A percentile compares a stretch with the other conserved stretches of the same genome.
Conservation (phyloP, 2,888 invertebrate genomes). For the Meteorus cinctellus region DNA sequence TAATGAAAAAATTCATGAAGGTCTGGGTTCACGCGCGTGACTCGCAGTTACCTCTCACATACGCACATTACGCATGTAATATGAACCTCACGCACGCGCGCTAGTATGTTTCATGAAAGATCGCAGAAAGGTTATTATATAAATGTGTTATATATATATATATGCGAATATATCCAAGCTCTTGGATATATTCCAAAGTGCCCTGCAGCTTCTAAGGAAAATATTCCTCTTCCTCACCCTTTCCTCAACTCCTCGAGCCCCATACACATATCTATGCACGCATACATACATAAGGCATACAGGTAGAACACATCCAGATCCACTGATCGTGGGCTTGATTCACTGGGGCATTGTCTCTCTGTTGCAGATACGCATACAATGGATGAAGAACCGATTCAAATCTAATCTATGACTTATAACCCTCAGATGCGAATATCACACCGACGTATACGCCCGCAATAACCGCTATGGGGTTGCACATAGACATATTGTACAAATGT, state of each 20-base stretch:
- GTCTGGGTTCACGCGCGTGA: conserved; percentile 1
- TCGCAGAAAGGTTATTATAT: neutral
- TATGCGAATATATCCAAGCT: too few species aligned
- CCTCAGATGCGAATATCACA: conserved; percentile 26
- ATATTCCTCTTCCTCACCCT: neutral
- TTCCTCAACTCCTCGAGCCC: neutral
- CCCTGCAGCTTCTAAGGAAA: neutral
- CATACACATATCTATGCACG: neutral
- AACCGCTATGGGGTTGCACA: neutral
- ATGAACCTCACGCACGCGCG: neutral
- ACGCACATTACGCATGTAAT: conserved; percentile 4
- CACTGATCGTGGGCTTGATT: conserved; percentile 36
- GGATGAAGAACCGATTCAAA: conserved; percentile 43
- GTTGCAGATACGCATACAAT: conserved; percentile 46
- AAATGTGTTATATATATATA: neutral
- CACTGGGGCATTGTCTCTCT: conserved; percentile 50
- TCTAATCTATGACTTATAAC: conserved; percentile 47
- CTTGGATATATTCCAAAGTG: neutral
- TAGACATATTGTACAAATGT: neutral
- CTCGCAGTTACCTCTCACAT: neutral
- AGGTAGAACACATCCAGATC: neutral
- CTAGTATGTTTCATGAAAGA: neutral
- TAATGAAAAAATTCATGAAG: neutral
- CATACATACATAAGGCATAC: neutral
- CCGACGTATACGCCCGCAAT: conserved; percentile 22